Conservation (phyloP, 1,140 invertebrate species). For the Anastrepha obliqua region DNA sequence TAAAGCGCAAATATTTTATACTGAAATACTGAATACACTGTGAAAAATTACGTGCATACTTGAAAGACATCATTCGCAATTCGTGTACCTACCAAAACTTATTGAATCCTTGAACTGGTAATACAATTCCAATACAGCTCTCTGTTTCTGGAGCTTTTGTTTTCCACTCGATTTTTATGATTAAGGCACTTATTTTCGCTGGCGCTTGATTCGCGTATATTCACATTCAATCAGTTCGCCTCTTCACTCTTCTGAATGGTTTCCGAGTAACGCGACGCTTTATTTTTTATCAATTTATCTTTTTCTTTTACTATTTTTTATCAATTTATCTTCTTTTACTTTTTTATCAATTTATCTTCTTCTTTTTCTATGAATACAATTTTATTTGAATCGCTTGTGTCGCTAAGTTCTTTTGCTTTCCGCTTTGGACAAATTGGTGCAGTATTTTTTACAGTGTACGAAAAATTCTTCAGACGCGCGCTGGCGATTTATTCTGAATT, state of each 20-base stretch:
- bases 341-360: background rate
- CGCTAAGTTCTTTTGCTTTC: slow-evolving; percentile 23
- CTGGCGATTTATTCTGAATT: background rate
- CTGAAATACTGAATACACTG: background rate
- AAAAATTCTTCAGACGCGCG: slow-evolving; percentile 7
- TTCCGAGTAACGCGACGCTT: background rate
- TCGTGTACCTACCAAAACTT: slow-evolving; percentile 56
- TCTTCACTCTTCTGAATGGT: background rate
- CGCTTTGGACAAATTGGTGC: background rate
- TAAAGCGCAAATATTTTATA: no score
- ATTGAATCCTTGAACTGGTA: slow-evolving; percentile 55
- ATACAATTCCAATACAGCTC: background rate
- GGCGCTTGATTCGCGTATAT: background rate
- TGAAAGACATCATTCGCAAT: no score
- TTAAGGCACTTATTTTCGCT: background rate
- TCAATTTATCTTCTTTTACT: background rate
- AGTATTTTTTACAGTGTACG: slow-evolving; percentile 39
- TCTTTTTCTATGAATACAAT: background rate
- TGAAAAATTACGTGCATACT: background rate
- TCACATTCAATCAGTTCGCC: background rate
- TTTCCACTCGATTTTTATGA: background rate
- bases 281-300: background rate
- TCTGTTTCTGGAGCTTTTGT: background rate
- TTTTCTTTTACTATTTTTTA: background rate
- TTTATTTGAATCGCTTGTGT: background rate